phyloP scores from a whole-genome alignment of 2,113 vertebrate genomes.

The Pyxicephalus adspersus region DNA sequence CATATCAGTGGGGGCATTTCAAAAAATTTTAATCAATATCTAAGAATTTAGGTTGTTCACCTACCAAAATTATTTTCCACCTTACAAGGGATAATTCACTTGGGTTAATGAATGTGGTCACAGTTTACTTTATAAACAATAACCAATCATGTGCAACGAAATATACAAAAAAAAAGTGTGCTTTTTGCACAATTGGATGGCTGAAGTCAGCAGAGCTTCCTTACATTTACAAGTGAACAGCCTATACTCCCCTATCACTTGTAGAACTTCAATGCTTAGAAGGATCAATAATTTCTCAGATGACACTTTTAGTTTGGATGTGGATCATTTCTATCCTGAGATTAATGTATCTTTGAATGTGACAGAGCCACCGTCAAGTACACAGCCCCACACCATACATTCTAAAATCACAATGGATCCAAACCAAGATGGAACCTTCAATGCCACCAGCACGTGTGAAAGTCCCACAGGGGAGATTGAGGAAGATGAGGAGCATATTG shows the following conservation, averaged over 20 bases:
- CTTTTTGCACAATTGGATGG: no score
- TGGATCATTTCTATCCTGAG: slow-evolving; percentile 4
- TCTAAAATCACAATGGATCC: background rate
- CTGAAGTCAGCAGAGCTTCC: no score
- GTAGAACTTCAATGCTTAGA: background rate
- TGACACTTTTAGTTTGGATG: slow-evolving; percentile 5
- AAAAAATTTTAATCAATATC: no score
- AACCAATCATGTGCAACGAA: no score
- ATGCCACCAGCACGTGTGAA: slow-evolving; percentile 33
- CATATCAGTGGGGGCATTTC: no score
- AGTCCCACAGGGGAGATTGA: background rate
- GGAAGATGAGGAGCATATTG: background rate
- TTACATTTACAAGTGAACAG: no score
- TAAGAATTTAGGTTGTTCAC: no score
- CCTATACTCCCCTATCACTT: background rate
- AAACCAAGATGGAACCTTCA: slow-evolving; percentile 29
- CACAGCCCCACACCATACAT: background rate
- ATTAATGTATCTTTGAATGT: slow-evolving; percentile 10
- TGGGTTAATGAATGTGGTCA: no score
- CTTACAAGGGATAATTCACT: no score
- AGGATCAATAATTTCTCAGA: background rate
- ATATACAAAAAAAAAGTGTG: no score
- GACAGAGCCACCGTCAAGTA: background rate
- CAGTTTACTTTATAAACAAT: no score
- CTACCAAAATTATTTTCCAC: no score